Evolutionary conservation across 2,113 vertebrate species (phyloP).

Genomic region (Lota lota): DNA sequence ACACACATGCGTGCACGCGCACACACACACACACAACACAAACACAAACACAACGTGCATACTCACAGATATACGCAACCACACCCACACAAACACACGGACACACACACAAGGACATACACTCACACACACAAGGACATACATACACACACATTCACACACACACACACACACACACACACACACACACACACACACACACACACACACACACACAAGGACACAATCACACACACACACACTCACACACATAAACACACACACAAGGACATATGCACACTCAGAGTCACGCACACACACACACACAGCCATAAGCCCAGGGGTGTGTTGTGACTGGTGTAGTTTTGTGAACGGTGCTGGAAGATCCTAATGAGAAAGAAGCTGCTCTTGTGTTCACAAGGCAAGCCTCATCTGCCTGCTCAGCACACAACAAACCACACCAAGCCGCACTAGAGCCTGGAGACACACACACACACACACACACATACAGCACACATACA

Average conservation of each 20-base stretch:
- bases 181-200: conserved; percentile 12
- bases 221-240: conserved; percentile 12
- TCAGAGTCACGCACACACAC: background rate
- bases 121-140: background rate
- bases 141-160: background rate
- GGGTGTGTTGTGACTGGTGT: background rate
- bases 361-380: no score
- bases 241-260: background rate
- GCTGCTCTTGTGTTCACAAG: no score
- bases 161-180: conserved; percentile 20
- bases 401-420: no score
- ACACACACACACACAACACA: conserved; percentile 9
- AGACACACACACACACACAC: no score
- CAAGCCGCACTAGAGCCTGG: no score
- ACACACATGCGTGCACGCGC: conserved; percentile 16
- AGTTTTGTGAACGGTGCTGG: no score
- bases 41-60: conserved; percentile 12
- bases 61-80: conserved; percentile 4
- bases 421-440: no score
- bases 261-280: background rate
- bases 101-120: conserved; percentile 5
- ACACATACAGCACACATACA: no score
- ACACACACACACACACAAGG: conserved; percentile 9
- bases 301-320: background rate
- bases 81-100: conserved; percentile 1